Evolutionary conservation across 1,140 invertebrate species (phyloP).

Genomic region (Acyrthosiphon pisum): DNA sequence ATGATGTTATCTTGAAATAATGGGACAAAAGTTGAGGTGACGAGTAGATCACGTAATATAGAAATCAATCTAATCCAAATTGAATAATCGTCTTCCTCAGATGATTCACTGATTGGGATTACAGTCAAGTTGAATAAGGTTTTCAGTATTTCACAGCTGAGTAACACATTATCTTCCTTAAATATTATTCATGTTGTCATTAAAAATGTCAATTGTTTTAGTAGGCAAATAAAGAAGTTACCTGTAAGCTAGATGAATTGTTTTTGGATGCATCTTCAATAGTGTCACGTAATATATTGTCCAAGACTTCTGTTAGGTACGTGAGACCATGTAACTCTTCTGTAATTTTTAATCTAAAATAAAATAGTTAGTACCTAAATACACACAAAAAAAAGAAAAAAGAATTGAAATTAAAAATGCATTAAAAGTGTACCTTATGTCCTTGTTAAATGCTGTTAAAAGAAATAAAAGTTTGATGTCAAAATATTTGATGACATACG

Average conservation of each 20-base stretch:
- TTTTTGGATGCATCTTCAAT: constrained; percentile 37
- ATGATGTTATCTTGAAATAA: constrained; percentile 75
- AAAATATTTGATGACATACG: constrained; percentile 80
- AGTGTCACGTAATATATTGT: constrained; percentile 69
- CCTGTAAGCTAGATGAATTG: neutral
- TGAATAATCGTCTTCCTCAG: constrained; percentile 71
- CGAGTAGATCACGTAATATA: constrained; percentile 76
- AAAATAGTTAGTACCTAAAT: neutral
- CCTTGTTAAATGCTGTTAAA: constrained; percentile 79
- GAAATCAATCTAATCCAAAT: constrained; percentile 76
- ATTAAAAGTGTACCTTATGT: constrained; percentile 66
- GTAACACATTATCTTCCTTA: constrained; percentile 72
- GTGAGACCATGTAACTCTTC: constrained; percentile 81
- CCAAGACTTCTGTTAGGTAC: constrained; percentile 80
- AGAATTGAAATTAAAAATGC: neutral
- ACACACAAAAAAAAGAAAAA: too few species aligned
- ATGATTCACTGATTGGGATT: constrained; percentile 61
- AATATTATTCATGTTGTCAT: neutral
- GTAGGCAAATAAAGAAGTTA: neutral
- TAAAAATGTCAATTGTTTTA: neutral
- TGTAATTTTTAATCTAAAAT: constrained; percentile 72
- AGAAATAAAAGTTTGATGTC: constrained; percentile 89
- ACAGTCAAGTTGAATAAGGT: constrained; percentile 83
- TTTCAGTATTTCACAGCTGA: constrained; percentile 86
- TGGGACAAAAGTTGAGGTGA: constrained; percentile 68